These are phyloP conservation scores for Carettochelys insculpta DNA, from an alignment of 2,113 vertebrate genomes.

Conservation along the genomic window DNA sequence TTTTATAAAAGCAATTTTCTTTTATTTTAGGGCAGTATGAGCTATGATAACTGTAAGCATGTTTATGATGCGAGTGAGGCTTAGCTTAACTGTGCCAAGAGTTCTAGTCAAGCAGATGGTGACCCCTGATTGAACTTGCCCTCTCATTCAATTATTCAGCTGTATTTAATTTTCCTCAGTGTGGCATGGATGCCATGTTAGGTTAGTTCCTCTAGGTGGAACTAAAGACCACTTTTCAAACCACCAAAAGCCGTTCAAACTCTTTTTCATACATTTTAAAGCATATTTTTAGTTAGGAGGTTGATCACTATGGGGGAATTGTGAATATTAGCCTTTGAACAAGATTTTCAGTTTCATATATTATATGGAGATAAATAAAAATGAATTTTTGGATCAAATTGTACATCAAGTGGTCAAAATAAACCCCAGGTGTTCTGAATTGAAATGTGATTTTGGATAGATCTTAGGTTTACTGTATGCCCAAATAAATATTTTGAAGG, in stretches of 20 bases:
- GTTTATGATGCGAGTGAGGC: slow-evolving; percentile 83
- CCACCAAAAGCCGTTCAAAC: background rate
- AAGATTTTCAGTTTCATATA: slow-evolving; percentile 55
- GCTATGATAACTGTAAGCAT: slow-evolving; percentile 76
- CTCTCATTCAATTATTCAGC: slow-evolving; percentile 88
- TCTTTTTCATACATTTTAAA: background rate
- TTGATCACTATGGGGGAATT: slow-evolving; percentile 3
- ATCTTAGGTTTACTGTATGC: slow-evolving; percentile 16
- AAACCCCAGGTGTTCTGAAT: slow-evolving; percentile 41
- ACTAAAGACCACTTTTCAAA: slow-evolving; percentile 78
- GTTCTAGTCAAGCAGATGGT: slow-evolving; percentile 90
- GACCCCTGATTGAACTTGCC: slow-evolving; percentile 89
- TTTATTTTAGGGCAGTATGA: slow-evolving; percentile 75
- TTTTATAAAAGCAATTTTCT: slow-evolving; percentile 78
- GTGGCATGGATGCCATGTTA: slow-evolving; percentile 10
- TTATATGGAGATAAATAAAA: slow-evolving; percentile 14
- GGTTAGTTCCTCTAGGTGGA: slow-evolving; percentile 79
- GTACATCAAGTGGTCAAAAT: slow-evolving; percentile 22
- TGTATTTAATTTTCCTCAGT: slow-evolving; percentile 84
- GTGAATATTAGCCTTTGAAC: slow-evolving; percentile 59
- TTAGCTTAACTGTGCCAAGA: slow-evolving; percentile 83
- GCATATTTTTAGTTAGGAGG: background rate
- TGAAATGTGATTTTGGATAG: slow-evolving; percentile 37
- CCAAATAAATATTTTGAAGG: slow-evolving; percentile 30
- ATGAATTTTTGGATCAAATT: background rate